Evolutionary conservation across 2,113 vertebrate genomes (phyloP).

Genomic region (Mus spicilegus): DNA sequence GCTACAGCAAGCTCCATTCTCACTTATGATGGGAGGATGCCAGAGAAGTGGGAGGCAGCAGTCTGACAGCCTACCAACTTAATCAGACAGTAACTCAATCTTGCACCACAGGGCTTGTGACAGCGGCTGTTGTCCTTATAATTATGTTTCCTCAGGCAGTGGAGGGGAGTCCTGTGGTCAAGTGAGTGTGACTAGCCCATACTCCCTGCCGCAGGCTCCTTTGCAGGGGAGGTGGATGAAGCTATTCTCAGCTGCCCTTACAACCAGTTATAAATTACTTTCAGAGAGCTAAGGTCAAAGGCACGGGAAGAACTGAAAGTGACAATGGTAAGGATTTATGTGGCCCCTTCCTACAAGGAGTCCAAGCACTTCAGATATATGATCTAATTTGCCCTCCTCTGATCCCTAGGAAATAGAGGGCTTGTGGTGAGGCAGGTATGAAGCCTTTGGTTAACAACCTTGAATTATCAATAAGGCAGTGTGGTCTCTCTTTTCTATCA

Average conservation of each 20-base stretch:
- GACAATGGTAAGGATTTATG: constrained; percentile 62
- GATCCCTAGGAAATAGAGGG: neutral
- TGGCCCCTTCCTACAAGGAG: constrained; percentile 1
- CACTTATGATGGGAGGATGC: too few species aligned
- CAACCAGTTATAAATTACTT: constrained; percentile 62
- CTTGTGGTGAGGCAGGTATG: neutral
- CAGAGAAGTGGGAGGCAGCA: neutral
- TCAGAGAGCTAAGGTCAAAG: constrained; percentile 56
- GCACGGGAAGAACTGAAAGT: constrained; percentile 22
- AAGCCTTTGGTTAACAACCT: constrained; percentile 49
- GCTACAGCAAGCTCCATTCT: neutral
- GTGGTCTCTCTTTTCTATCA: neutral
- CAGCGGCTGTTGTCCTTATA: constrained; percentile 1
- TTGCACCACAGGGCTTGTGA: neutral
- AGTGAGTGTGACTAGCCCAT: neutral
- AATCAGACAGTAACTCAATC: neutral
- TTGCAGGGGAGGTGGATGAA: neutral
- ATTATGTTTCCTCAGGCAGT: neutral
- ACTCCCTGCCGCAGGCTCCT: neutral
- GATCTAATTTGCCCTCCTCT: constrained; percentile 59
- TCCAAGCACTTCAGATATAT: constrained; percentile 55
- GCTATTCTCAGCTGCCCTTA: constrained; percentile 31
- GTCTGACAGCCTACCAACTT: neutral
- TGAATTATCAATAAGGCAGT: neutral
- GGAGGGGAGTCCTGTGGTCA: neutral